Percentiles rank a stretch among this genome's conserved stretches.
phyloP scores from a whole-genome alignment of 2,888 invertebrate genomes.

The Myathropa florea region DNA sequence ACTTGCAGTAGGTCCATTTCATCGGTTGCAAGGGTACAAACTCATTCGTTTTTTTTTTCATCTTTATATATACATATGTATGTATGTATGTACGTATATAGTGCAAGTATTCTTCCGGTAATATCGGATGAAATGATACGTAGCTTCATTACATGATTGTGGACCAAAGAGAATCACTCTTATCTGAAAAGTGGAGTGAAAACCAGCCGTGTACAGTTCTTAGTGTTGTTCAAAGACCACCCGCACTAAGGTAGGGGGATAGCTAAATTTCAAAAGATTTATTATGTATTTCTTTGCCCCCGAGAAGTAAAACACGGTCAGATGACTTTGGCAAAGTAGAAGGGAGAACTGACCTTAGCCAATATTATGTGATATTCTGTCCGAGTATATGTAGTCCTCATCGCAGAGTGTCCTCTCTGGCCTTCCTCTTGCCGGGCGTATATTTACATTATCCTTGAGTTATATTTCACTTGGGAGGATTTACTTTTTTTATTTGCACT shows the following conservation, averaged over 20 bases:
- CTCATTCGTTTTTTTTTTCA: neutral
- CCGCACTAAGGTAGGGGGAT: neutral
- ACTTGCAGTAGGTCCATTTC: conserved; percentile 5
- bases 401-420: neutral
- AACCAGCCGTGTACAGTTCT: neutral
- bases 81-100: no score
- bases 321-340: neutral
- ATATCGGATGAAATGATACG: conserved; percentile 14
- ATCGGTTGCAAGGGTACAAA: neutral
- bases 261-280: conserved; percentile 18
- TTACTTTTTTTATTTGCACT: conserved; percentile 12
- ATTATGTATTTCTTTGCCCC: conserved; percentile 17
- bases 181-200: neutral
- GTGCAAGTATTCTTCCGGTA: neutral
- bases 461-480: conserved; percentile 21
- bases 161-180: neutral
- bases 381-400: neutral
- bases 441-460: conserved; percentile 33
- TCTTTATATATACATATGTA: neutral
- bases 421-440: neutral
- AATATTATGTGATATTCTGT: conserved; percentile 22
- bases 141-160: conserved; percentile 26
- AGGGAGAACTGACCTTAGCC: conserved; percentile 25
- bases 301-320: conserved; percentile 13
- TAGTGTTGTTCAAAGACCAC: neutral